Evolutionary conservation across 1,140 invertebrate genomes (phyloP).

Genomic region (Penaeus indicus): DNA sequence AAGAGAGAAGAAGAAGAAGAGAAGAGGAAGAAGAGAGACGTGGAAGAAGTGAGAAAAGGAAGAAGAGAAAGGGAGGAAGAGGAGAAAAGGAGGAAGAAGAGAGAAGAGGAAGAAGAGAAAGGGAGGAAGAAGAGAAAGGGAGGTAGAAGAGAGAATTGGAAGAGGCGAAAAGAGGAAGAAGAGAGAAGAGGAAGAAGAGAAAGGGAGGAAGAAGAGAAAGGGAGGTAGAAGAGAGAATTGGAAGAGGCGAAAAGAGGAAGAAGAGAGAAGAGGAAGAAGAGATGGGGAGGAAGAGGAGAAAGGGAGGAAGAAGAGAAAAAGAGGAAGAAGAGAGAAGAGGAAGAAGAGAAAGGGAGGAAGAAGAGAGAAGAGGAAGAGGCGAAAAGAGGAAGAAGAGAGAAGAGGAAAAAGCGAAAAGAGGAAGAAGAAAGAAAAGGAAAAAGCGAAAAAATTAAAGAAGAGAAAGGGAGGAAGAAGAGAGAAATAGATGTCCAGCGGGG

Average conservation of each 20-base stretch:
- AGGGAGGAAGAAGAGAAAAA: too few species aligned
- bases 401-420: neutral
- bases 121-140: neutral
- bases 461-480: neutral
- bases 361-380: too few species aligned
- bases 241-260: too few species aligned
- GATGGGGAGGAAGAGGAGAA: too few species aligned
- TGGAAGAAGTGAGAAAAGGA: neutral
- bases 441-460: neutral
- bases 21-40: neutral
- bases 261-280: too few species aligned
- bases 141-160: slow-evolving; percentile 5
- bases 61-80: neutral
- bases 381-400: neutral
- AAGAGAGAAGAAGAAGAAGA: neutral
- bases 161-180: neutral
- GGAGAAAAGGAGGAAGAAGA: neutral
- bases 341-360: too few species aligned
- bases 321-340: too few species aligned
- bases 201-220: neutral
- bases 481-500: slow-evolving; percentile 1
- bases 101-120: neutral
- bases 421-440: neutral
- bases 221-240: neutral
- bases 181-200: neutral